These are phyloP conservation scores for Pseudomugil tenellus DNA, from an alignment of 2,797 vertebrate genomes.

Conservation along the genomic window DNA sequence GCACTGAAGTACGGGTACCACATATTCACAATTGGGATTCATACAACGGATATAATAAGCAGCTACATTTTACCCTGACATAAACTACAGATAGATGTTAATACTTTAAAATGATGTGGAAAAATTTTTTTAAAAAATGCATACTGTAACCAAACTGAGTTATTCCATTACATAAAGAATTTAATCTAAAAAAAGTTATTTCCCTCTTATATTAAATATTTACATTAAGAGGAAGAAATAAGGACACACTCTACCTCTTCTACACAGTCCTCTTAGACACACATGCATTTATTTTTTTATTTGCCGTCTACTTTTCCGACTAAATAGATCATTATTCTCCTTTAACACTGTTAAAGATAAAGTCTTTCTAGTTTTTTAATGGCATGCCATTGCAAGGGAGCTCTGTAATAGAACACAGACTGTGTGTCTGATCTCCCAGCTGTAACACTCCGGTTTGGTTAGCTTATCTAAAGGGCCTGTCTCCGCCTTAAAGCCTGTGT, in stretches of 20 bases:
- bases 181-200: background rate
- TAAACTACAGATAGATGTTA: constrained; percentile 29
- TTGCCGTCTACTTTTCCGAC: constrained; percentile 18
- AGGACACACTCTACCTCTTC: background rate
- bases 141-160: background rate
- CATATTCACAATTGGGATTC: constrained; percentile 61
- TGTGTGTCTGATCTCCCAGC: constrained; percentile 84
- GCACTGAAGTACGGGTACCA: constrained; percentile 58
- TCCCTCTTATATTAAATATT: background rate
- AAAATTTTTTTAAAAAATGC: background rate
- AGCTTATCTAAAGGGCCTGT: constrained; percentile 85
- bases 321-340: constrained; percentile 18
- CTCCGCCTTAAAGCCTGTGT: constrained; percentile 90
- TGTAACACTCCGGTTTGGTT: constrained; percentile 83
- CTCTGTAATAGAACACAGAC: constrained; percentile 69
- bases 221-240: background rate
- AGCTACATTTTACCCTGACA: constrained; percentile 32
- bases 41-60: constrained; percentile 46
- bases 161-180: background rate
- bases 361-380: constrained; percentile 56
- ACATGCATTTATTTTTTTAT: background rate
- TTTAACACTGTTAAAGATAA: constrained; percentile 35
- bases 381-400: constrained; percentile 60
- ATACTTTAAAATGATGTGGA: too few relatives aligned
- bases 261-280: background rate